Evolutionary conservation across 1,140 invertebrate genomes (phyloP), one percentile per base, ranked within the genome.

Genomic region (Drosophila orosa): DNA sequence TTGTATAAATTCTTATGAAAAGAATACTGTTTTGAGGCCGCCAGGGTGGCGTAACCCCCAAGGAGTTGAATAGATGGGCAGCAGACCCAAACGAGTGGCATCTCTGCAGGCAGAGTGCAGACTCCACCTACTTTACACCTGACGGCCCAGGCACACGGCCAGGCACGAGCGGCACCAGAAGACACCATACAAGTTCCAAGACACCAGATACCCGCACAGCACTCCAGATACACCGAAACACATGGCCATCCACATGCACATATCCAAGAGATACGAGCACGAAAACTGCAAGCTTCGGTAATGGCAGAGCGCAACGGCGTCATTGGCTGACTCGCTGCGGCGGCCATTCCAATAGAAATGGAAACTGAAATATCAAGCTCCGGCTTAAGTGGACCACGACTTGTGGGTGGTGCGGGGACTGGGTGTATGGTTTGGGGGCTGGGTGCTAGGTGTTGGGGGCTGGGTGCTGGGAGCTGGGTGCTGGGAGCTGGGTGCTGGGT

Each of bases 61-160:
- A 48, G 31, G 8, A 54, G n/a, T 22, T 24, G 19, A 54, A 39
- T 65, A 27, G 25, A 33, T 37, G 31, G 40, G 60, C 8, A 66
- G 60, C 15, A 17, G 25, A 66, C 40, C 60, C 42, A 27, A 67
- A 66, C 60, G 42, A 22, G 37, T 29, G 31, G 35, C 17, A 35
- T 54, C 31, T 54, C 31, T 31, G 29, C 19, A n/a, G 15, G 60
- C 31, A 35, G 48, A 52, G 17, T 22, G 31, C 40, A 66, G 31
- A 58, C 67, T 71, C 67, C 67, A 71, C 67, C 67, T 71, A 69
- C 67, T 71, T 71, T 31, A 69, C 67, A 71, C 67, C 62, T 71
- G 50, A 71, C 48, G 25, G 65, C 65, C 19, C 33, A 33, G 31
- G 22, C 50, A 15, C 50, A 69, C 22, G 27, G 22, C 42, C 52